Evolutionary conservation across 2,113 vertebrate species (phyloP).

Genomic region (Noturus placidus): DNA sequence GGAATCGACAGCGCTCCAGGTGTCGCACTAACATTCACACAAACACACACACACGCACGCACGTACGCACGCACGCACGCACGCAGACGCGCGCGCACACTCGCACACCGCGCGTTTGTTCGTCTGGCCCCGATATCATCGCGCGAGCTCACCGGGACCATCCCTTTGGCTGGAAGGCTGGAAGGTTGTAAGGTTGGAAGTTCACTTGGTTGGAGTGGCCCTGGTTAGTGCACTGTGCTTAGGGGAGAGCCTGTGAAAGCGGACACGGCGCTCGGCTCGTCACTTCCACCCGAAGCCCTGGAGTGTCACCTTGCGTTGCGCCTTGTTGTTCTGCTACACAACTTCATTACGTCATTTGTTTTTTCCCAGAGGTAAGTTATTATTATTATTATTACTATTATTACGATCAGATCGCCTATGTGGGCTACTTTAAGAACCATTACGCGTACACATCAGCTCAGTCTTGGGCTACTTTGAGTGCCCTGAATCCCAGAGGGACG

Average conservation of each 20-base stretch:
- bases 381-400: background rate
- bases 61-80: background rate
- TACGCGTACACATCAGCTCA: background rate
- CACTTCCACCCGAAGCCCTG: conserved; percentile 33
- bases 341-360: conserved; percentile 54
- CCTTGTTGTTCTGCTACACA: conserved; percentile 37
- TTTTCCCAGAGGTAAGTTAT: conserved; percentile 46
- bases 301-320: conserved; percentile 58
- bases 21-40: conserved; percentile 42
- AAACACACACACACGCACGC: background rate
- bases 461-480: conserved; percentile 25
- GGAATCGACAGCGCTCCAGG: conserved; percentile 65
- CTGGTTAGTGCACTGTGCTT: background rate
- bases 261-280: conserved; percentile 19
- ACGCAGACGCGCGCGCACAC: background rate
- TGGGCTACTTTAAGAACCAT: background rate
- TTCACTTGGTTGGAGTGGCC: background rate
- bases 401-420: background rate
- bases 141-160: background rate
- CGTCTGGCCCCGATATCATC: background rate
- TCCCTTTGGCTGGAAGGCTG: background rate
- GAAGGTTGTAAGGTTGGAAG: conserved; percentile 8
- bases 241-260: conserved; percentile 8
- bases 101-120: background rate
- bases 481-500: conserved; percentile 5